These are phyloP conservation scores for Macrotus californicus DNA, from an alignment of 2,113 vertebrate genomes.

Conservation along the genomic window DNA sequence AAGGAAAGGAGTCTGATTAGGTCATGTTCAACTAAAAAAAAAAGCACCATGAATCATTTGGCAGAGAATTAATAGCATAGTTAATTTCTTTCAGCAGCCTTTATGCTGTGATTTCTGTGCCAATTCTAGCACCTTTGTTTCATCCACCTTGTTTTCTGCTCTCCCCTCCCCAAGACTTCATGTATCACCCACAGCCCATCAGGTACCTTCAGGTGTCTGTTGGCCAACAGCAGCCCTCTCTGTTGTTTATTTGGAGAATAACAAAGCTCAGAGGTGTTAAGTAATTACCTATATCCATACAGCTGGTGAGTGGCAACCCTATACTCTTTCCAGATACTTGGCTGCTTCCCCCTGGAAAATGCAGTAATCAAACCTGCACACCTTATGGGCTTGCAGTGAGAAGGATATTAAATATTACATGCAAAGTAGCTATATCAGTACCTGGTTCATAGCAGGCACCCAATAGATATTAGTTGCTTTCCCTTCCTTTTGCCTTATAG, in stretches of 20 bases:
- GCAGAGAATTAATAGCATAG: not conserved
- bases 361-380: not conserved
- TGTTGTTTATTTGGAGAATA: not conserved
- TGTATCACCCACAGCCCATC: not conserved
- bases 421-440: not conserved
- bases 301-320: not conserved
- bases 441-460: not conserved
- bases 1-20: not conserved
- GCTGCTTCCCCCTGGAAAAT: not conserved
- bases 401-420: not conserved
- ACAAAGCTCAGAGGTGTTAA: not conserved
- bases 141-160: not conserved
- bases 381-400: not conserved
- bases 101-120: not conserved
- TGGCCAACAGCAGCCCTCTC: not conserved
- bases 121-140: not conserved
- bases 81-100: not conserved
- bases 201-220: not conserved
- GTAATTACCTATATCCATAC: not conserved
- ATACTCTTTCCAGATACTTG: not conserved
- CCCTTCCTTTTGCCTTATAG: not conserved
- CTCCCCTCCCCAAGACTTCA: not conserved
- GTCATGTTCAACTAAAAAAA: not conserved
- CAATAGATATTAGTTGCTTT: not conserved
- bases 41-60: not conserved